Evolutionary conservation across 1,140 invertebrate genomes (phyloP).

Genomic region (Aphidius ervi): DNA sequence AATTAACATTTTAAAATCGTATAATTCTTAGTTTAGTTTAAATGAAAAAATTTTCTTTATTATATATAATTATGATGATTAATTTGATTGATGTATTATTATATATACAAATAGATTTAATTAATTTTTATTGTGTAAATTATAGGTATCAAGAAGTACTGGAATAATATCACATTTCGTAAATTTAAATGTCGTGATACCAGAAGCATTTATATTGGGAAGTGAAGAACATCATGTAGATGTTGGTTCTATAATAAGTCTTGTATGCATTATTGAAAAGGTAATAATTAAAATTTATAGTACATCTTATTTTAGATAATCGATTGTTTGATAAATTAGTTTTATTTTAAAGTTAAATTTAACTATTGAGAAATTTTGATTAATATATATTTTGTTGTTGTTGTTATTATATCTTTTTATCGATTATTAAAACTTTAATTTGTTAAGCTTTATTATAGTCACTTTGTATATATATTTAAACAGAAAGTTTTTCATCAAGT

Average conservation of each 20-base stretch:
- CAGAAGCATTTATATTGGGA: conserved; percentile 82
- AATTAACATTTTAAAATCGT: not conserved
- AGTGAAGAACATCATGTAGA: conserved; percentile 86
- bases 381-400: too few species aligned
- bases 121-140: conserved; percentile 22
- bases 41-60: not conserved
- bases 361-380: too few species aligned
- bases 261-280: conserved; percentile 90
- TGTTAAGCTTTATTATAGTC: too few species aligned
- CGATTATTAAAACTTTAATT: too few species aligned
- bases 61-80: not conserved
- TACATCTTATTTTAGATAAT: not conserved
- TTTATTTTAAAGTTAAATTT: too few species aligned
- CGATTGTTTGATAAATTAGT: too few species aligned
- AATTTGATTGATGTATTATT: not conserved
- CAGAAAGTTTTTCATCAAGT: too few species aligned
- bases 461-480: too few species aligned
- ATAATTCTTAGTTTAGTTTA: not conserved
- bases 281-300: conserved; percentile 53
- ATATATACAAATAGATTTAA: conserved; percentile 4
- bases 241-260: conserved; percentile 82
- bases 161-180: conserved; percentile 85
- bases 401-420: too few species aligned
- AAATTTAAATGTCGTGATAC: conserved; percentile 81
- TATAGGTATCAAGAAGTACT: conserved; percentile 78